These are phyloP conservation scores for Dreissena polymorpha DNA, from an alignment of 1,140 invertebrate species.

Conservation along the genomic window DNA sequence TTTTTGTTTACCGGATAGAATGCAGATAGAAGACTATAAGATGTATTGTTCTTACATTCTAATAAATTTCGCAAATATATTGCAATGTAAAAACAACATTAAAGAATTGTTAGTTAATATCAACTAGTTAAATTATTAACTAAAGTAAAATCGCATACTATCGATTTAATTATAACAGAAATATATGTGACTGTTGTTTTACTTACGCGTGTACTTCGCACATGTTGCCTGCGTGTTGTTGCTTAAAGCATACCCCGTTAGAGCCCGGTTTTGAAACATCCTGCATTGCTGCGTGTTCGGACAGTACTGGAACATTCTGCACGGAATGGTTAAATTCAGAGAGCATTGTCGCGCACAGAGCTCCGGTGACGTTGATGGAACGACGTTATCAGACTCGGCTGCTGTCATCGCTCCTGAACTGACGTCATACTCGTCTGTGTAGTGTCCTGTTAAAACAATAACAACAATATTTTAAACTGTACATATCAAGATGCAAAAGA, in stretches of 20 bases:
- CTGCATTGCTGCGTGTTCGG: slow-evolving; percentile 24
- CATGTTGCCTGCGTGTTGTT: background rate
- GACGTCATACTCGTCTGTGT: background rate
- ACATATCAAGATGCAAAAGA: too few species aligned
- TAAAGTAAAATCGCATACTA: background rate
- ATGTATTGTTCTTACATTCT: too few species aligned
- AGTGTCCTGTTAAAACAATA: background rate
- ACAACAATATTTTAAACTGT: too few species aligned
- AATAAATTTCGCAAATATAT: too few species aligned
- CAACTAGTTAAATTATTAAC: background rate
- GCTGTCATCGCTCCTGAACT: background rate
- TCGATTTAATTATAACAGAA: background rate
- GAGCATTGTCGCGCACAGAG: background rate
- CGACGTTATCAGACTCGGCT: background rate
- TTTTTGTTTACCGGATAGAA: too few species aligned
- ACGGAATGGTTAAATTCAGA: background rate
- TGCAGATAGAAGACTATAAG: too few species aligned
- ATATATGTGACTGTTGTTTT: background rate
- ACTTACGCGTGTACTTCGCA: slow-evolving; percentile 40
- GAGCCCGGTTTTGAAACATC: slow-evolving; percentile 1
- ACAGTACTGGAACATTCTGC: slow-evolving; percentile 36
- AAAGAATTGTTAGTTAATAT: background rate
- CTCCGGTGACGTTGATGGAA: background rate
- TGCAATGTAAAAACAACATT: too few species aligned
- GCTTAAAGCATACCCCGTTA: background rate